Conservation (phyloP, 2,888 invertebrate genomes). For the Gymnoscelis rufifasciata region DNA sequence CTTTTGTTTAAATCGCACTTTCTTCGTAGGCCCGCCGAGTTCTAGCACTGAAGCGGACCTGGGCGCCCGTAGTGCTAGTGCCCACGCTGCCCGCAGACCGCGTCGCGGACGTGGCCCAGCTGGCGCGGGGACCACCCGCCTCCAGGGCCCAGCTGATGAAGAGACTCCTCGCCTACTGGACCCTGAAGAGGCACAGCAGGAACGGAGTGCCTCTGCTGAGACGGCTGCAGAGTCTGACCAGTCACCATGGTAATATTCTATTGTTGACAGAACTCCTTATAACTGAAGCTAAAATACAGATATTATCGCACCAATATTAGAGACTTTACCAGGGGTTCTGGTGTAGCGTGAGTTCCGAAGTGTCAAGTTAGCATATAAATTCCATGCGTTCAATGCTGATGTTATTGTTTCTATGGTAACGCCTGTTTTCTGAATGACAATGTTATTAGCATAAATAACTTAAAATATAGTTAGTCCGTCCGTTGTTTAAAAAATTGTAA, state of each 20-base stretch:
- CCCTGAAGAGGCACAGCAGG: conserved; percentile 94
- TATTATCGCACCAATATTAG: no score
- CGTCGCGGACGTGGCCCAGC: conserved; percentile 90
- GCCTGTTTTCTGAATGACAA: no score
- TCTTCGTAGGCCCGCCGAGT: conserved; percentile 84
- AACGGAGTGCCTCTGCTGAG: conserved; percentile 97
- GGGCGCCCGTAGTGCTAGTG: conserved; percentile 94
- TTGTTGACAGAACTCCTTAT: no score
- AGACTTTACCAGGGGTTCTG: no score
- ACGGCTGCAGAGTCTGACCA: conserved; percentile 70
- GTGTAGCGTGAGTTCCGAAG: no score
- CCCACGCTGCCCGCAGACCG: conserved; percentile 95
- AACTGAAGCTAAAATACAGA: no score
- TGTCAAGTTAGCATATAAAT: no score
- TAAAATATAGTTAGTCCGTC: not conserved
- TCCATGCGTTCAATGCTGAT: no score
- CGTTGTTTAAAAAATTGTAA: not conserved
- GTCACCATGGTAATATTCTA: conserved; percentile 48
- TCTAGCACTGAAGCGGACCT: conserved; percentile 92
- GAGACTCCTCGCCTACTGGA: conserved; percentile 97
- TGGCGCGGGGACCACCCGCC: conserved; percentile 81
- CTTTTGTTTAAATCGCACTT: no score
- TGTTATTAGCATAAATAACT: no score
- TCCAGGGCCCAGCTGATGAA: conserved; percentile 92
- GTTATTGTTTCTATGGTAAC: no score